A percentile compares a stretch with the other conserved stretches of the same genome.
These are phyloP conservation scores for Sinocyclocheilus anshuiensis DNA, from an alignment of 2,113 vertebrate species.

Conservation along the genomic window DNA sequence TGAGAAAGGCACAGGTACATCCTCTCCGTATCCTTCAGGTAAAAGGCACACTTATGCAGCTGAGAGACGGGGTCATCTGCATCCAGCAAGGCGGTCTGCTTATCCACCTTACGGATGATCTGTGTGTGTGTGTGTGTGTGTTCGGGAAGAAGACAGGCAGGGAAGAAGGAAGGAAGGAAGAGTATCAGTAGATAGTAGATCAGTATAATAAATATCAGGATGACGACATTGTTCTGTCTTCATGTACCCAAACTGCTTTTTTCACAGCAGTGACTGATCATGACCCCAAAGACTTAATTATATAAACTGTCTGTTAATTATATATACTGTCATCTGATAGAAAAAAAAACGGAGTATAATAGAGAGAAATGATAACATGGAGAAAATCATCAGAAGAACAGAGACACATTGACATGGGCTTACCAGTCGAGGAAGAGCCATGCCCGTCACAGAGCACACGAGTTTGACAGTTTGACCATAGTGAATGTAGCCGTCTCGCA, in stretches of 20 bases:
- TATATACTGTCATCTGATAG: neutral
- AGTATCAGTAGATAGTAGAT: neutral
- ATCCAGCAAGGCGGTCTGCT: constrained; percentile 96
- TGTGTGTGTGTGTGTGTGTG: constrained; percentile 59
- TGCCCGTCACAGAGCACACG: constrained; percentile 98
- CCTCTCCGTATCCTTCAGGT: constrained; percentile 99
- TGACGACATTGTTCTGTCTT: neutral
- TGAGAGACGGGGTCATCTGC: constrained; percentile 98
- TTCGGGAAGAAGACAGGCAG: too few relatives aligned
- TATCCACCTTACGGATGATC: constrained; percentile 99
- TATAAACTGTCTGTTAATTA: neutral
- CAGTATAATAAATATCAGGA: neutral
- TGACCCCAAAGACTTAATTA: neutral
- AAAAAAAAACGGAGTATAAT: neutral
- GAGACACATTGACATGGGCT: constrained; percentile 33
- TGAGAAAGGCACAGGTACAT: constrained; percentile 99
- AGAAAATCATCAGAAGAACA: neutral
- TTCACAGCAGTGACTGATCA: neutral
- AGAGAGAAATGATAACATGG: neutral
- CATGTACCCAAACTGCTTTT: neutral
- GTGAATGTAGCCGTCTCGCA: constrained; percentile 98
- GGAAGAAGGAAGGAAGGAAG: neutral
- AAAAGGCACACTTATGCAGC: constrained; percentile 99
- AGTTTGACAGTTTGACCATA: constrained; percentile 99
- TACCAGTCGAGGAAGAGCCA: constrained; percentile 99